Evolutionary conservation across 2,888 invertebrate genomes (phyloP).

Genomic region (Sabellastarte sp.): DNA sequence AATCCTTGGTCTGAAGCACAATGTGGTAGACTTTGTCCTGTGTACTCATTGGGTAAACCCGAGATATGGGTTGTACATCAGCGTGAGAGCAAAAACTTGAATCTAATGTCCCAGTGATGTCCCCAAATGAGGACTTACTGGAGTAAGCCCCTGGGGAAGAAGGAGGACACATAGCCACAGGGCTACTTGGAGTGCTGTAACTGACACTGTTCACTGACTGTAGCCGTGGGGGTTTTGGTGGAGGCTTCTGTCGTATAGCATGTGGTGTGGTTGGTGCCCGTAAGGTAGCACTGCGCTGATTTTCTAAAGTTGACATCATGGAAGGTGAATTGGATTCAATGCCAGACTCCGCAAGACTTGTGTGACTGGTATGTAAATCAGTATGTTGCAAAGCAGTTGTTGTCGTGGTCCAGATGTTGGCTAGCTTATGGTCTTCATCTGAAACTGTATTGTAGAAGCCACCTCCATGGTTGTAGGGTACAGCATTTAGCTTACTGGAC

Average conservation of each 20-base stretch:
- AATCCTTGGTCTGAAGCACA: conserved; percentile 22
- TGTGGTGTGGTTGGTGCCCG: neutral
- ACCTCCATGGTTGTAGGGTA: too few species aligned
- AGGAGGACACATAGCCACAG: neutral
- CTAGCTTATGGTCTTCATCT: too few species aligned
- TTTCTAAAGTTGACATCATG: neutral
- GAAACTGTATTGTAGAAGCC: too few species aligned
- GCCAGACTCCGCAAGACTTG: neutral
- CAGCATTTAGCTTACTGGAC: too few species aligned
- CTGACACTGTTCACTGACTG: neutral
- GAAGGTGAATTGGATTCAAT: neutral
- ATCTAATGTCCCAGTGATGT: conserved; percentile 12
- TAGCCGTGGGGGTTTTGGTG: conserved; percentile 14
- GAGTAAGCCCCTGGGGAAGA: conserved; percentile 4
- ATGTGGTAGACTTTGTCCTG: conserved; percentile 23
- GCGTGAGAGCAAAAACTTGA: neutral
- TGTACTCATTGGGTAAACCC: neutral
- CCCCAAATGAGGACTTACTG: conserved; percentile 10
- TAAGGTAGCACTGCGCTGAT: neutral
- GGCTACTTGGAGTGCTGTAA: neutral
- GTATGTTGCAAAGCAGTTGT: too few species aligned
- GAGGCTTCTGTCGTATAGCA: conserved; percentile 9
- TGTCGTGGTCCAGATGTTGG: too few species aligned
- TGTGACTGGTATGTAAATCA: neutral
- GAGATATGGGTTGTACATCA: neutral